Evolutionary conservation across 2,113 vertebrate genomes (phyloP), one percentile per base, ranked within the genome.

Genomic region (Phrynosoma platyrhinos): DNA sequence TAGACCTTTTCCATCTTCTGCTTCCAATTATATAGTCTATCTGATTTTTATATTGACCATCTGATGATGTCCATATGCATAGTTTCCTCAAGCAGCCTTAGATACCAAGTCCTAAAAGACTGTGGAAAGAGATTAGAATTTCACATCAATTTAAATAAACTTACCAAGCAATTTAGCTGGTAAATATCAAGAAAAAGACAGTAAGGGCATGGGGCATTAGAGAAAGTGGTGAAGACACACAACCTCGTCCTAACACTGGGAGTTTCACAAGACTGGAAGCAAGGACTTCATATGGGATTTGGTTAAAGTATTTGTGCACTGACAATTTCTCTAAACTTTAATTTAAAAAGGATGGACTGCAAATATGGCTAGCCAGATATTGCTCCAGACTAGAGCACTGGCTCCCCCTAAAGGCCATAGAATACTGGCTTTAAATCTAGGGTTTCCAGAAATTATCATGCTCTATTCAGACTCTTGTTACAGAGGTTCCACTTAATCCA

Each of bases 361-460:
- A 16, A 18, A 16, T 2, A 52, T 23, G 30, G 6, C 66, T 21
- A 25, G 18, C 3, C 1, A 25, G 32, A 69, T 10, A 53, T 8
- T 32, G 40, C 76, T 30, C 18, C 36, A 25, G n/a, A 52, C 47
- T 23, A 69, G 23, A 10, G 4, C 23, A 1, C 0, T 0, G 0
- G 1, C 79, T 69, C 79, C 79, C 83, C 55, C 71, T 89, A 23
- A 81, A 1, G 18, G 77, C 52, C 14, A 0, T 0, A 2, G n/a
- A 74, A 21, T 16, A 62, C 3, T 62, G 58, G 58, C 13, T 62
- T 62, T 12, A 62, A 62, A 62, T 47, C 53, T 10, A 5, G 55
- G 55, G 55, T 58, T 58, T 58, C 5, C 55, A 58, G 55, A 58
- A 58, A 58, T 58, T 14, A 58, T 9, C 55, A 58, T 58, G 55